These are phyloP conservation scores for Neopipo cinnamomea DNA, from an alignment of 2,113 vertebrate species.

Conservation along the genomic window DNA sequence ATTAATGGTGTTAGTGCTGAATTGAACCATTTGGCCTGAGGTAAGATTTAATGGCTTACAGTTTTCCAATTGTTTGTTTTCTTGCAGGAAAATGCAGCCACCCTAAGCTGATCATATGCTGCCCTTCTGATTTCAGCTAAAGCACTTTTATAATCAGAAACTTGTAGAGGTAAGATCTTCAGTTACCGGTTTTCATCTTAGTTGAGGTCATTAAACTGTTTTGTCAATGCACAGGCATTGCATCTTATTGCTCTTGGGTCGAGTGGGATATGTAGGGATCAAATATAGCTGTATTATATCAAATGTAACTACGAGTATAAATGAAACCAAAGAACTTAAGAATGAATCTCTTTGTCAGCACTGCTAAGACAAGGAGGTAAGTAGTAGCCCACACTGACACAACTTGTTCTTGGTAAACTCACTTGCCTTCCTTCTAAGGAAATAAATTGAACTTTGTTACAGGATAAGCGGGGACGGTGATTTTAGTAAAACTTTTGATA, in stretches of 20 bases:
- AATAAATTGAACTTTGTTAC: not conserved
- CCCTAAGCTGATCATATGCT: not conserved
- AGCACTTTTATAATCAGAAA: not conserved
- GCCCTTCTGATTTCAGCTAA: not conserved
- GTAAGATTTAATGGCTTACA: not conserved
- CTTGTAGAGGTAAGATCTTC: not conserved
- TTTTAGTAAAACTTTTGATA: not conserved
- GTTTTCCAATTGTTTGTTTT: not conserved
- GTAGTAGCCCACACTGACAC: not conserved
- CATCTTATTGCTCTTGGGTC: not conserved
- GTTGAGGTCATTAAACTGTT: not conserved
- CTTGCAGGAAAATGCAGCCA: not conserved
- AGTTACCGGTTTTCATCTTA: not conserved
- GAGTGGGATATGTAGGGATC: rapidly evolving
- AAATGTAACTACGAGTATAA: not conserved
- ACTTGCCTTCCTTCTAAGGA: not conserved
- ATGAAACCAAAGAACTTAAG: not conserved
- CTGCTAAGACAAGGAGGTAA: not conserved
- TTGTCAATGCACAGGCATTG: not conserved
- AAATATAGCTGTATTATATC: not conserved
- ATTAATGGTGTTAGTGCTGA: not conserved
- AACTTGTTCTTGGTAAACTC: not conserved
- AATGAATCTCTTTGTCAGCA: not conserved
- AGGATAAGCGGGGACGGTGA: not conserved
- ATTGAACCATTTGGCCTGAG: not conserved